These are phyloP conservation scores for Cepphus grylle DNA, from an alignment of 2,113 vertebrate species.

Conservation along the genomic window DNA sequence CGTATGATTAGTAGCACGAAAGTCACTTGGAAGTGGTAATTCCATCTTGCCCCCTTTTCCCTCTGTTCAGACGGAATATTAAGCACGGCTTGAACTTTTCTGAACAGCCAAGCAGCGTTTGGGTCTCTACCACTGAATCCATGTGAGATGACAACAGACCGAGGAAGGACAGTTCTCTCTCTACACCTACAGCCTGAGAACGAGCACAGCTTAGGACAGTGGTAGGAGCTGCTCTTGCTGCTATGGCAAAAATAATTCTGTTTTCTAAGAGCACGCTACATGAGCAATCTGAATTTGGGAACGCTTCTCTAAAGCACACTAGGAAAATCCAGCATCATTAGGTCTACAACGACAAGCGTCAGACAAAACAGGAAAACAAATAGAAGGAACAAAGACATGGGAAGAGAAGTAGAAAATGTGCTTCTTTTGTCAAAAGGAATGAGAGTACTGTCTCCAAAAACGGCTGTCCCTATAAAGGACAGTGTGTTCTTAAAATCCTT, in stretches of 20 bases:
- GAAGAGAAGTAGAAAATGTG: background rate
- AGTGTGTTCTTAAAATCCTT: background rate
- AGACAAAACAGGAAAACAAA: background rate
- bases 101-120: background rate
- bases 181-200: background rate
- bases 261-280: background rate
- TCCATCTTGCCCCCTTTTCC: background rate
- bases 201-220: background rate
- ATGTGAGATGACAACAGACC: fast-evolving
- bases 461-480: background rate
- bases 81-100: background rate
- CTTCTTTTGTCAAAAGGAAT: background rate
- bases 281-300: background rate
- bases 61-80: background rate
- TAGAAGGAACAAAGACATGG: background rate
- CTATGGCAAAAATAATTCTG: background rate
- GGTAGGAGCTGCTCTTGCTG: background rate
- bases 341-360: background rate
- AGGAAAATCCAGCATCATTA: background rate
- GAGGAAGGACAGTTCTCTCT: background rate
- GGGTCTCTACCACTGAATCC: background rate
- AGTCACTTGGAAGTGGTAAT: background rate
- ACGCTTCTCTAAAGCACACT: background rate
- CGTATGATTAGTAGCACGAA: background rate
- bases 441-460: background rate